phyloP scores from a whole-genome alignment of 2,113 vertebrate species.

The Coregonus clupeaformis region DNA sequence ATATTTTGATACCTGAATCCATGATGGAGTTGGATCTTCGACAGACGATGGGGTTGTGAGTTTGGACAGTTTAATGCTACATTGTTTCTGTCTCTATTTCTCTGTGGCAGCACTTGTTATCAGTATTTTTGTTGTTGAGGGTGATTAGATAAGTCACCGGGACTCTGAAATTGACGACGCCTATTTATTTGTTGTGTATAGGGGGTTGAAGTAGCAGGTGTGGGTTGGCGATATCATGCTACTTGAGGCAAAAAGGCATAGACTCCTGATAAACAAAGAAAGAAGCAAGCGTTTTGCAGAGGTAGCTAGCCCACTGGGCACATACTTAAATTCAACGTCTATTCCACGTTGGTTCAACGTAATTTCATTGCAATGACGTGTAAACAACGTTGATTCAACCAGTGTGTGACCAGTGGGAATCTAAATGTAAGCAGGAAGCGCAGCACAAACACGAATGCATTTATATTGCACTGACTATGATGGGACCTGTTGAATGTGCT shows the following conservation, averaged over 20 bases:
- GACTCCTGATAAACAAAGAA: slow-evolving; percentile 12
- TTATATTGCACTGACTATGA: slow-evolving; percentile 2
- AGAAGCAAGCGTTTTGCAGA: background rate
- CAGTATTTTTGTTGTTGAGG: background rate
- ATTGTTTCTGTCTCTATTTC: background rate
- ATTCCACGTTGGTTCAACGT: too few relatives aligned
- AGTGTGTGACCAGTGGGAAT: background rate
- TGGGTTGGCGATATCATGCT: background rate
- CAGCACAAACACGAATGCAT: background rate
- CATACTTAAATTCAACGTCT: too few relatives aligned
- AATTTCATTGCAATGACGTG: too few relatives aligned
- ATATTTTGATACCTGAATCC: too few relatives aligned
- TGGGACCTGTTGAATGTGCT: slow-evolving; percentile 13
- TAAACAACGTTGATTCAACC: too few relatives aligned
- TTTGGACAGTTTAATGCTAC: background rate
- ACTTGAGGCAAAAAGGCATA: background rate
- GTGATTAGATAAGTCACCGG: background rate
- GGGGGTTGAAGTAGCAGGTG: background rate
- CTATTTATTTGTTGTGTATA: background rate
- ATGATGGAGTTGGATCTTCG: too few relatives aligned
- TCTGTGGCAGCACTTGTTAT: slow-evolving; percentile 3
- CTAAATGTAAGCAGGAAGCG: background rate
- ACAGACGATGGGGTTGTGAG: background rate
- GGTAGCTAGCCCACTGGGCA: too few relatives aligned
- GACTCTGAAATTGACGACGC: background rate